phyloP scores from a whole-genome alignment of 2,888 invertebrate genomes.

The Malthinus seriepunctatus region DNA sequence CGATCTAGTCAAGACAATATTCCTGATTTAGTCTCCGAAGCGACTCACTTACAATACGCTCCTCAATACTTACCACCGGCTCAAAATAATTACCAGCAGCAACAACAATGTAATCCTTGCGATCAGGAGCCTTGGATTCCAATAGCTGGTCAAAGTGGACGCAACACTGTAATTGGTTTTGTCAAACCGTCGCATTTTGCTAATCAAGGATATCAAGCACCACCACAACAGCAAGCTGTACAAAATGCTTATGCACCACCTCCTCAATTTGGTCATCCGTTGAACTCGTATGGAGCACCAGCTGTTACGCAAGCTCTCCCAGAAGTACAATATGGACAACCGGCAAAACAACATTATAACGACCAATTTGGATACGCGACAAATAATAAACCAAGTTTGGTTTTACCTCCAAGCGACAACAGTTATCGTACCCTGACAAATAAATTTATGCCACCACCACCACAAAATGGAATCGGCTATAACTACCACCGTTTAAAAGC shows the following conservation, averaged over 20 bases:
- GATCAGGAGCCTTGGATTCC: constrained; percentile 84
- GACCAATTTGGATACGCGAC: constrained; percentile 17
- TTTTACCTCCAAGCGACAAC: constrained; percentile 13
- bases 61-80: constrained; percentile 33
- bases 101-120: constrained; percentile 68
- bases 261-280: constrained; percentile 27
- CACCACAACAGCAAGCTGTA: constrained; percentile 11
- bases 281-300: constrained; percentile 22
- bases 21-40: constrained; percentile 33
- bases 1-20: constrained; percentile 10
- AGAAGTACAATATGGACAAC: too few relatives aligned
- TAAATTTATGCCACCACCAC: constrained; percentile 22
- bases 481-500: not conserved
- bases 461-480: not conserved
- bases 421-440: constrained; percentile 31
- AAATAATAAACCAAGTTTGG: constrained; percentile 20
- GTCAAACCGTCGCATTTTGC: constrained; percentile 37
- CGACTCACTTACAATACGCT: constrained; percentile 27
- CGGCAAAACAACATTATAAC: not conserved
- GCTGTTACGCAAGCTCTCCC: constrained; percentile 1
- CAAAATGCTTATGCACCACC: constrained; percentile 15
- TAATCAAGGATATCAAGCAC: constrained; percentile 24
- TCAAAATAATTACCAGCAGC: not conserved
- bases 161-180: constrained; percentile 44
- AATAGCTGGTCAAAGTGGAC: constrained; percentile 57